These are phyloP conservation scores for Micrasema minimum DNA, from an alignment of 1,140 invertebrate genomes.

Conservation along the genomic window DNA sequence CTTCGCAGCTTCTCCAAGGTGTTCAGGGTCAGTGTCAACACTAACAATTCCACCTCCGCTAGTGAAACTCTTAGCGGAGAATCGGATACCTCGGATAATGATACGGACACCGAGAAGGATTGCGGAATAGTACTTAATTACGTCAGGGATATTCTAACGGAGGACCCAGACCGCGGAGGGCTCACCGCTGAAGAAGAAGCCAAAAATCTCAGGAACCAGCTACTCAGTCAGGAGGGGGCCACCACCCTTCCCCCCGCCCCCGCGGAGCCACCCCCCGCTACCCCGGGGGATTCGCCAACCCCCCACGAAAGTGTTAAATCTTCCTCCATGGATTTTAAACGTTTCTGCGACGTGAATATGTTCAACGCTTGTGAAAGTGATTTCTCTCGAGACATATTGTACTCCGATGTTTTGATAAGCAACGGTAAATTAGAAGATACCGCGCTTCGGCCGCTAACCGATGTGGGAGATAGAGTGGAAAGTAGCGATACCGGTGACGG, in stretches of 20 bases:
- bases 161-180: constrained; percentile 4
- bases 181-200: constrained; percentile 44
- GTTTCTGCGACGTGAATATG: constrained; percentile 51
- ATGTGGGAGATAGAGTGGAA: constrained; percentile 17
- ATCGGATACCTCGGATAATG: constrained; percentile 68
- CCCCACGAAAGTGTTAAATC: constrained; percentile 34
- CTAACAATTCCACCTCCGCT: constrained; percentile 73
- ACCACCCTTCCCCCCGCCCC: not conserved
- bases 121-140: constrained; percentile 62
- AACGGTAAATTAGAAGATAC: constrained; percentile 14
- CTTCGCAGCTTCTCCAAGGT: constrained; percentile 74
- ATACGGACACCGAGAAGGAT: constrained; percentile 66
- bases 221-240: constrained; percentile 31
- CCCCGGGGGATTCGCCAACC: constrained; percentile 5
- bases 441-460: not conserved
- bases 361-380: constrained; percentile 37
- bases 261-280: not conserved
- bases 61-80: constrained; percentile 67
- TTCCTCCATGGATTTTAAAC: constrained; percentile 43
- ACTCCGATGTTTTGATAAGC: constrained; percentile 14
- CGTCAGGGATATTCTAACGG: constrained; percentile 57
- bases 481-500: not conserved
- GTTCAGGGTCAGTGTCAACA: constrained; percentile 80
- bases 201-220: constrained; percentile 38
- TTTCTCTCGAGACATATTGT: constrained; percentile 15